phyloP scores from a whole-genome alignment of 2,888 invertebrate species.

The Macrosiphum euphorbiae region DNA sequence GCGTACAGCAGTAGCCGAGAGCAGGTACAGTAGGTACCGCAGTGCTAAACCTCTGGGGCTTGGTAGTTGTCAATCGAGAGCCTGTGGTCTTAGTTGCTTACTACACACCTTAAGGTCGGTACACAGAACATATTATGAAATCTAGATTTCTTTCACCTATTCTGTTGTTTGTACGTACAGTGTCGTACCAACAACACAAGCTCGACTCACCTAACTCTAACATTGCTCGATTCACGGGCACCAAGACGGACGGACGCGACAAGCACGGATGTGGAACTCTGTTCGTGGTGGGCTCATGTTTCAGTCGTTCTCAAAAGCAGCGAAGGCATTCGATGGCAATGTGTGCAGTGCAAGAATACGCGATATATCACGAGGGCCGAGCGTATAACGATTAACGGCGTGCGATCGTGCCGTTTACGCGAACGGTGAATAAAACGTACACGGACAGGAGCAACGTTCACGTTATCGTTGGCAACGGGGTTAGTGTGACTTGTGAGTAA shows the following conservation, averaged over 20 bases:
- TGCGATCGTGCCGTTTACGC: neutral
- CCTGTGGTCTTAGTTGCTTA: neutral
- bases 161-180: neutral
- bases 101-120: neutral
- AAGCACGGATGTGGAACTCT: neutral
- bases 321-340: too few relatives aligned
- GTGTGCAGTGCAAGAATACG: neutral
- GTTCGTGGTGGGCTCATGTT: neutral
- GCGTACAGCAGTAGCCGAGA: neutral
- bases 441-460: neutral
- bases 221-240: neutral
- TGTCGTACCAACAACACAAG: too few relatives aligned
- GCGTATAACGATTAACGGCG: neutral
- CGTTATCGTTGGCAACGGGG: neutral
- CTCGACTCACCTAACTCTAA: conserved; percentile 25
- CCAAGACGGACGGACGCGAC: neutral
- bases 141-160: neutral
- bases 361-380: neutral
- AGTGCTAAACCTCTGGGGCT: neutral
- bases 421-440: neutral
- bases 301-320: too few relatives aligned
- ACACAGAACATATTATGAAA: neutral
- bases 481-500: neutral
- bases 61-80: neutral
- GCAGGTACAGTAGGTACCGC: neutral